Conservation (phyloP, 2,888 invertebrate genomes). For the Byasa hedistus region DNA sequence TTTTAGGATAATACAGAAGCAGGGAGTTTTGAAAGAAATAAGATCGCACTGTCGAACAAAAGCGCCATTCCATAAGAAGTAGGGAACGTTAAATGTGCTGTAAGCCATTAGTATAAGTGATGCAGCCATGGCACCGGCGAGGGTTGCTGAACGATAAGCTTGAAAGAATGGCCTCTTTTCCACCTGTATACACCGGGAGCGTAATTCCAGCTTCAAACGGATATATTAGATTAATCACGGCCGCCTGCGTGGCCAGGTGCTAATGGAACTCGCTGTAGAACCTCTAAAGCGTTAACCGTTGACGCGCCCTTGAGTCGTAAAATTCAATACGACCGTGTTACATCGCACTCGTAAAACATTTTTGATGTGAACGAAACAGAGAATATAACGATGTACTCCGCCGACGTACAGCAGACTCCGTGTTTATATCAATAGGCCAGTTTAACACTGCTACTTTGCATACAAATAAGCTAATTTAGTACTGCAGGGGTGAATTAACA, state of each 20-base stretch:
- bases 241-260: constrained; percentile 63
- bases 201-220: constrained; percentile 63
- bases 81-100: constrained; percentile 50
- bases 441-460: constrained; percentile 19
- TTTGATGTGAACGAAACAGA: constrained; percentile 30
- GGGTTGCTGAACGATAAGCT: constrained; percentile 41
- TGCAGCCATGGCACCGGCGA: constrained; percentile 42
- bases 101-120: constrained; percentile 55
- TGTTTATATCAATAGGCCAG: constrained; percentile 26
- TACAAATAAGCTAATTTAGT: constrained; percentile 27
- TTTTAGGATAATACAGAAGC: constrained; percentile 14
- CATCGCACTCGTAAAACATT: constrained; percentile 29
- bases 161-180: constrained; percentile 46
- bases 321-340: constrained; percentile 42
- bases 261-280: constrained; percentile 61
- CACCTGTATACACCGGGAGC: constrained; percentile 47
- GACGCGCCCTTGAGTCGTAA: constrained; percentile 46
- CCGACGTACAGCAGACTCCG: constrained; percentile 7
- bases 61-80: constrained; percentile 34
- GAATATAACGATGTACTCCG: constrained; percentile 13
- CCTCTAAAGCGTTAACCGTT: constrained; percentile 52
- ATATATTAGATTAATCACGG: constrained; percentile 72
- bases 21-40: constrained; percentile 26
- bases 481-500: constrained; percentile 16
- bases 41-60: constrained; percentile 29